phyloP scores from a whole-genome alignment of 2,797 vertebrate genomes.

The Sandelia bainsii region DNA sequence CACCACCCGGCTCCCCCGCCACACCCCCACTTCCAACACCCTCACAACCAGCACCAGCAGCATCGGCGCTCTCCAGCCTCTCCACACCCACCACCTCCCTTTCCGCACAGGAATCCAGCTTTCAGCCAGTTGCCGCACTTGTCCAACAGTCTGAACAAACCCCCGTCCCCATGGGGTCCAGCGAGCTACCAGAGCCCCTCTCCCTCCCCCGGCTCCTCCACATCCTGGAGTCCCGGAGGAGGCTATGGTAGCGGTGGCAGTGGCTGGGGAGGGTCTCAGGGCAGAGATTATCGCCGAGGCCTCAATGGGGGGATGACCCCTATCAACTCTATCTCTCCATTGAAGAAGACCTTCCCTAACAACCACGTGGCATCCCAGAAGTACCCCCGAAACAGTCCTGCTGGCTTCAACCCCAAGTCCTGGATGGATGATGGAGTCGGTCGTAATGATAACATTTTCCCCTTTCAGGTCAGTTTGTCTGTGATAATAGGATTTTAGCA shows the following conservation, averaged over 20 bases:
- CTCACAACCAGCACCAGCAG: constrained; percentile 98
- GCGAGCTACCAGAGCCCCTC: constrained; percentile 98
- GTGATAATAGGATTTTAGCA: not conserved
- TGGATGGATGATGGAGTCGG: constrained; percentile 98
- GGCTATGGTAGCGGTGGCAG: constrained; percentile 92
- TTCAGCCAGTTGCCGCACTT: constrained; percentile 98
- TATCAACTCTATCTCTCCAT: constrained; percentile 97
- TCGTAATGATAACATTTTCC: constrained; percentile 97
- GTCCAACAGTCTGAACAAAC: constrained; percentile 98
- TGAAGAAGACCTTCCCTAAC: constrained; percentile 99
- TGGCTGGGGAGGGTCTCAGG: constrained; percentile 95
- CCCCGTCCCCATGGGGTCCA: constrained; percentile 96
- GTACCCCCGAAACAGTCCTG: constrained; percentile 93
- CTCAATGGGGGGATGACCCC: constrained; percentile 96
- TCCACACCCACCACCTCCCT: constrained; percentile 90
- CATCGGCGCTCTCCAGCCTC: constrained; percentile 97
- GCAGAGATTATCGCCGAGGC: constrained; percentile 95
- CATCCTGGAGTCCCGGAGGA: constrained; percentile 96
- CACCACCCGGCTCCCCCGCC: constrained; percentile 93
- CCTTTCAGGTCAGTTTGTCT: constrained; percentile 92
- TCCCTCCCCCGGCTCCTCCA: constrained; percentile 92
- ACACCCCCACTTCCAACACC: constrained; percentile 94
- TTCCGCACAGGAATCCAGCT: constrained; percentile 91
- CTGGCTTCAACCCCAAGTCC: constrained; percentile 96
- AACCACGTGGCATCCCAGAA: constrained; percentile 98